Evolutionary conservation across 2,888 invertebrate species (phyloP), one percentile per base, ranked within the genome.

Genomic region (Drosophila parthenogenetica): DNA sequence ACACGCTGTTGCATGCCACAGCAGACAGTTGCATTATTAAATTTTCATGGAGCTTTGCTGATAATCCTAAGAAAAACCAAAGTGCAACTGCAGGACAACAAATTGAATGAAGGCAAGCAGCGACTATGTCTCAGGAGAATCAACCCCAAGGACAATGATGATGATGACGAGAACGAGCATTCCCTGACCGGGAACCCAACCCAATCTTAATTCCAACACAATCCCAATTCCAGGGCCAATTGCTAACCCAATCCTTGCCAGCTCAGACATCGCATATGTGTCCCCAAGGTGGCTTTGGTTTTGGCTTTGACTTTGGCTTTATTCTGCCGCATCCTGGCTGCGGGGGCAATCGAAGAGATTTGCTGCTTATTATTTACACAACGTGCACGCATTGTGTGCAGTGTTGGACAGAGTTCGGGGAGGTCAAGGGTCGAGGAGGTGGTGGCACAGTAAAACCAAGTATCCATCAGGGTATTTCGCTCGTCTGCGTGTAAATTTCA

Each of bases 41-140:
- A 87, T 89, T 87, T 88, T 81, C 79, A 89, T 85, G 83, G 76
- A 86, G 77, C 88, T 88, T 79, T 79, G 69, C 83, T 68, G 80
- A 69, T 88, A 88, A 87, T 76, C 82, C 82, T 13, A 35, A 45
- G 37, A 43, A 35, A 42, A 46, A 61, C 50, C 42, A 43, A 61
- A 64, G 58, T 61, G 74, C 78, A 78, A 77, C 46, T 73, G 75
- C 73, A 63, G 60, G 64, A 16, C 59, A 73, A 55, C 58, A 77
- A 68, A 75, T 78, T 74, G 75, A 73, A 75, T 76, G 60, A 50
- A 55, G 11, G 35, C 60, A 50, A 55, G 45, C 13, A 53, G 57
- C 37, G 16, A 53, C 43, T 37, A 35, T 58, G 73, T 67, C 74
- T 40, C 67, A 25, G 74, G 74, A 73, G 59, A 55, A 48, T 25